Conservation (phyloP, 2,888 invertebrate species). For the Drosophila helvetica region DNA sequence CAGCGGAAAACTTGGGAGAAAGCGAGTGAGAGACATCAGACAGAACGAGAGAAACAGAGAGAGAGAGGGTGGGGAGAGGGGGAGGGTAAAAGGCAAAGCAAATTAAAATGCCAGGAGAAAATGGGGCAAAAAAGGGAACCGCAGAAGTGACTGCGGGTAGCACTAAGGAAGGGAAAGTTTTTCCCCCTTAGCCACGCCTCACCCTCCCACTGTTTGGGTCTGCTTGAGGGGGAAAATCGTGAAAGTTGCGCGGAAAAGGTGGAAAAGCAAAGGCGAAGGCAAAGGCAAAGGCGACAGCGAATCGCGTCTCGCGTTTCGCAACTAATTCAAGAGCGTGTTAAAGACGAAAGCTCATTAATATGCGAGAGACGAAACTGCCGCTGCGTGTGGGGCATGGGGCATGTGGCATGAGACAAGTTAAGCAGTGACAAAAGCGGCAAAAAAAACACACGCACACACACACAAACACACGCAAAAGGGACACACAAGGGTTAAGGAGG, state of each 20-base stretch:
- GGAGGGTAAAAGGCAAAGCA: constrained; percentile 11
- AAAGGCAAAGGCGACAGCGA: constrained; percentile 51
- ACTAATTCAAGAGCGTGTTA: constrained; percentile 79
- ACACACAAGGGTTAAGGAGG: background rate
- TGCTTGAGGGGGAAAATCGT: constrained; percentile 48
- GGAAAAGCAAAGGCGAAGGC: constrained; percentile 52
- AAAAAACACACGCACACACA: background rate
- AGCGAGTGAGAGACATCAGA: too few relatives aligned
- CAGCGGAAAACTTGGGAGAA: background rate
- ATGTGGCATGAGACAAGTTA: background rate
- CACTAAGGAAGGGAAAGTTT: constrained; percentile 42
- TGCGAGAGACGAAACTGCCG: constrained; percentile 42
- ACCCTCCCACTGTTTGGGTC: constrained; percentile 3
- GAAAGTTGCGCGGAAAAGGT: constrained; percentile 67
- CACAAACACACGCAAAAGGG: background rate
- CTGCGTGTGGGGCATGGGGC: constrained; percentile 8
- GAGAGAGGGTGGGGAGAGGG: background rate
- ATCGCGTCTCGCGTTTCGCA: constrained; percentile 58
- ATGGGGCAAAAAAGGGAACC: constrained; percentile 18
- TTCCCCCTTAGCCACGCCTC: constrained; percentile 40
- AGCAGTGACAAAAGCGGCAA: constrained; percentile 17
- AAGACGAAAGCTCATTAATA: constrained; percentile 77
- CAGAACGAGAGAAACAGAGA: background rate
- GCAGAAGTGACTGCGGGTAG: constrained; percentile 27
- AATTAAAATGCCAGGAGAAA: constrained; percentile 67